Evolutionary conservation across 2,888 invertebrate genomes (phyloP), one percentile per base, ranked within the genome.

Genomic region (Aphodius granarius): DNA sequence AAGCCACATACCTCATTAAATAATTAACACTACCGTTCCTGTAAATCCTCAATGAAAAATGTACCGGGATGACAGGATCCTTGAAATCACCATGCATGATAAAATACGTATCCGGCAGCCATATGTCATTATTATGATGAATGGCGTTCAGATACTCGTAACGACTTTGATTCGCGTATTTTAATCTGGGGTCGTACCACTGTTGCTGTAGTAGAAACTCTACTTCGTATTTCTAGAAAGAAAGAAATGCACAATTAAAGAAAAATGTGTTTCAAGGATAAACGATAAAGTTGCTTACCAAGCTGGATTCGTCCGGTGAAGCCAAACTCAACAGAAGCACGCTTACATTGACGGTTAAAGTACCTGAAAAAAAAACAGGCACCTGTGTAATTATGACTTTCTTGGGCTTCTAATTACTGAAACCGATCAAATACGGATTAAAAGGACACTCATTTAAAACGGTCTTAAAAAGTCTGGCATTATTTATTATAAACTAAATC

Each of bases 81-180:
- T 97, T 96, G 89, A 97, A 97, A 89, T 97, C 97, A 79, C 97
- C 97, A 88, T 97, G 97, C 94, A 97, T 97, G 87, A 97, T 96
- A 89, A 97, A 97, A 88, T 97, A 97, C 76, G 96, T 97, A 89
- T 97, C 97, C 79, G 97, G 97, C 84, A 96, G 90, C 97, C 96
- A 97, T 86, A 97, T 94, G 85, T 95, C 93, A 86, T 95, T 93
- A 90, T 96, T 94, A 87, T 97, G 97, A 87, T 96, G 96, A 84
- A 97, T 94, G 80, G 96, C 97, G 89, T 97, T 97, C 83, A 97
- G 90, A 88, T 93, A 96, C 85, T 94, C 94, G 90, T 94, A 95
- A 84, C 93, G 92, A 82, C 95, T 95, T 87, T 94, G 94, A 88
- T 96, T 96, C 84, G 94, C 94, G 89, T 96, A 96, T 82, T 93